Evolutionary conservation across 2,888 invertebrate genomes (phyloP), one percentile per base, ranked within the genome.

Genomic region (Crocallis elinguaria): DNA sequence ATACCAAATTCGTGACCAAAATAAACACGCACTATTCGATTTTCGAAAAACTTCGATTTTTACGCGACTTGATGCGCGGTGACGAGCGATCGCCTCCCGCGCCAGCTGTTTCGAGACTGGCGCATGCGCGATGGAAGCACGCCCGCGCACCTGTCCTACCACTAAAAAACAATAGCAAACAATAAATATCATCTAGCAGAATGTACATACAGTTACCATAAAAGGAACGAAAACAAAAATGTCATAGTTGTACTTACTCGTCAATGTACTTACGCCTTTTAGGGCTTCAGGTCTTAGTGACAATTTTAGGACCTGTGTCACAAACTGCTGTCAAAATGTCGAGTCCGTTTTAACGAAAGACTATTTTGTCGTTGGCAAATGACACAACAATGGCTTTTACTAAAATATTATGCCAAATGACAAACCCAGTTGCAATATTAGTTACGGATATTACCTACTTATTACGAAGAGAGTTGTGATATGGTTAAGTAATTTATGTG

Each of bases 81-180:
- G 46, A 30, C 71, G 73, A 69, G 67, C 87, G 75, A 64, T 75
- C 80, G 61, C 68, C 82, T 82, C 83, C 56, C 50, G 82, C 88
- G 86, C 88, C 79, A 60, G 81, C 68, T 74, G 53, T 56, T 45
- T 69, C 69, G 75, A 69, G 83, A 89, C 89, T 89, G 88, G 77
- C 78, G 71, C 69, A 66, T 62, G 71, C 66, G 70, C 66, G 60
- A 54, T 19, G 13, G 45, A 49, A 38, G 48, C 53, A 56, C 73
- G 71, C 71, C 70, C 64, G 72, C 77, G 72, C 87, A 87, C 88
- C 87, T 88, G 87, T 82, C 64, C 65, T 64, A 35, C 64, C 23
- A 66, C 63, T 75, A 78, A 85, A 84, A 88, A 86, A 87, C 86
- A 86, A 88, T 88, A 86, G 86, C 82, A 82, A 86, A 86, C 80